phyloP scores from a whole-genome alignment of 2,797 vertebrate species.

The Acipenser transmontanus region DNA sequence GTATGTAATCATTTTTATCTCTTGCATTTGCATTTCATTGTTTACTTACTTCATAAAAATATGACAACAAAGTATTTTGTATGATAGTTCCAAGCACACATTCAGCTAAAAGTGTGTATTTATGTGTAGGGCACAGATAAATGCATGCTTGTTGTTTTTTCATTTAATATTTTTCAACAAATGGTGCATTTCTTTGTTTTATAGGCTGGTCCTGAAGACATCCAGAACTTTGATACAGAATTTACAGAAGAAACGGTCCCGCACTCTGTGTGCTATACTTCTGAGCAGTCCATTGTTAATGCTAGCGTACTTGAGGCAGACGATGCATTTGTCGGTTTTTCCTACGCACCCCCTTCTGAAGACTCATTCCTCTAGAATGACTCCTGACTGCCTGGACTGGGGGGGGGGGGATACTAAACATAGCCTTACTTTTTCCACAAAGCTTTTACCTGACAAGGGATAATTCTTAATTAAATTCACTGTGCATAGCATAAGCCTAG shows the following conservation, averaged over 20 bases:
- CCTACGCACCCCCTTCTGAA: conserved; percentile 89
- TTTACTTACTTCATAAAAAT: neutral
- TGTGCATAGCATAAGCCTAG: too few relatives aligned
- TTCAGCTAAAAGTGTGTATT: too few relatives aligned
- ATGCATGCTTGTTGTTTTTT: too few relatives aligned
- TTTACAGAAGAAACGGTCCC: conserved; percentile 92
- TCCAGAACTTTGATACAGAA: conserved; percentile 90
- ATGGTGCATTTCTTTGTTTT: conserved; percentile 21
- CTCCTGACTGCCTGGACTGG: too few relatives aligned
- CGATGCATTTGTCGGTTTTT: conserved; percentile 93
- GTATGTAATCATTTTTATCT: conserved; percentile 50
- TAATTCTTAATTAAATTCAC: too few relatives aligned
- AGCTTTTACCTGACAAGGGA: too few relatives aligned
- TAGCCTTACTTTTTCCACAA: too few relatives aligned
- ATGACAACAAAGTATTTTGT: too few relatives aligned
- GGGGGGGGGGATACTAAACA: too few relatives aligned
- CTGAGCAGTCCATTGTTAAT: conserved; percentile 74
- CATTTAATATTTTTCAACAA: too few relatives aligned
- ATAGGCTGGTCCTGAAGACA: conserved; percentile 80
- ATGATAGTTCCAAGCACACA: too few relatives aligned
- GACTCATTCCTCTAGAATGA: conserved; percentile 78
- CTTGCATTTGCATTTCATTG: neutral
- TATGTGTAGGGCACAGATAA: too few relatives aligned
- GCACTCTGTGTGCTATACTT: conserved; percentile 83
- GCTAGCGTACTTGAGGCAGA: conserved; percentile 95